Evolutionary conservation across 2,797 vertebrate genomes (phyloP), one percentile per base, ranked within the genome.

Genomic region (Sphenodon punctatus): DNA sequence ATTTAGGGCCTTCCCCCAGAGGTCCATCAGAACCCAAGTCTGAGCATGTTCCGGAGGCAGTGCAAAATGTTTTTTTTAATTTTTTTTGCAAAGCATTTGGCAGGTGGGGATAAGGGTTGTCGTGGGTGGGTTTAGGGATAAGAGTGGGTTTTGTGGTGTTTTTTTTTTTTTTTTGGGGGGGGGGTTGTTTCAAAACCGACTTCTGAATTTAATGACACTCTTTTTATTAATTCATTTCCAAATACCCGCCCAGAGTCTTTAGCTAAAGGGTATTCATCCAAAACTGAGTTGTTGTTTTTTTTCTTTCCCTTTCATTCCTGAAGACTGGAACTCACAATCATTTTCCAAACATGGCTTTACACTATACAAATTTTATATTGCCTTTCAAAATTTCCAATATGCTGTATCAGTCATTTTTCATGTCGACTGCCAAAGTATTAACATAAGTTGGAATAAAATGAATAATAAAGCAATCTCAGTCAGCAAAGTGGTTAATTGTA

Each of bases 401-500:
- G 86, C 85, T 93, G 66, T 90, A 81, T 95, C 94, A 83, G 85
- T 94, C 87, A 86, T 93, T 95, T 91, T 95, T 91, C 64, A 79
- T 80, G 82, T 95, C 82, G 89, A 61, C 87, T 93, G 89, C 92
- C 92, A 90, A 92, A 94, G 81, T 82, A 89, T 93, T 94, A 94
- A 82, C 85, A 91, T 93, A 92, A 88, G 79, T 88, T 92, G 67
- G 89, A 94, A 92, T 90, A 93, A 91, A 90, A 94, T 91, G 93
- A 96, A 92, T 94, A 95, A 90, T 92, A 94, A 95, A 92, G 90
- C 93, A 88, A 92, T 94, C 93, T 93, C 90, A 93, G 89, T 90
- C 91, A 94, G 94, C 94, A 88, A 89, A 93, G 91, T 93, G 86
- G 85, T 94, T 96, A 96, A 95, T 94, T 95, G 90, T 92, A 93